Base-by-base conservation (phyloP, 2,888 invertebrate genomes). In the Clistopyga incitator region DNA sequence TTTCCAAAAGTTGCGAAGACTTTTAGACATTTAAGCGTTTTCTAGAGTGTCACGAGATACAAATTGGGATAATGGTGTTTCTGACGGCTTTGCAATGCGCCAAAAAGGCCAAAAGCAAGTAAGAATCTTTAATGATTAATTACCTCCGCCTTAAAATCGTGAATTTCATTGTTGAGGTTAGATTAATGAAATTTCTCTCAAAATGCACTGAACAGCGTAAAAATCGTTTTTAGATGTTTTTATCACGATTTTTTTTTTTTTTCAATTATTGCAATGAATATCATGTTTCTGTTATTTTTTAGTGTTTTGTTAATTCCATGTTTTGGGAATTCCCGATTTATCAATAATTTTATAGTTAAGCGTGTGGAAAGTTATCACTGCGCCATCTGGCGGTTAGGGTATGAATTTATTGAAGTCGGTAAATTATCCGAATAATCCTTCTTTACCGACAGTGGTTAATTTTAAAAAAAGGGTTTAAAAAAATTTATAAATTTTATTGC, bases 101-200 rank as follows among this genome's bases (percentile, higher is more conserved):
- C 0, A 97, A 97, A 92, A 96, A 95, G 93, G 95, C 94, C 0
- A 97, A 97, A 92, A 96, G 96, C 96, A 97, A 97, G 97, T 97
- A 93, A 94, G 96, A 95, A 79, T 20, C 15, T 38, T 20, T 8
- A 23, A 59, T 42, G 45, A 8, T 20, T 29, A 3, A 38, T 20
- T 38, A 68, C 3, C 20, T 74, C 64, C 59, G 29, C 2, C 38
- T 47, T 78, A 52, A 18, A 76, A 11, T 72, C 15, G n/a, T 38
- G 59, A 25, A 56, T 23, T 29, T 10, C 6, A 59, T 54, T 10
- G 47, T 42, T 25, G 52, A 56, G 47, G 76, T 76, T 71, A 81
- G 25, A 23, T 76, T 1, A n/a, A 20, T 4, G 8, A 18, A 64
- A 8, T 6, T 61, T 61, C n/a, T 8, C 3, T 23, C 3, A 34